Conservation (phyloP, 2,888 invertebrate genomes). For the Microplitis deprimator region DNA sequence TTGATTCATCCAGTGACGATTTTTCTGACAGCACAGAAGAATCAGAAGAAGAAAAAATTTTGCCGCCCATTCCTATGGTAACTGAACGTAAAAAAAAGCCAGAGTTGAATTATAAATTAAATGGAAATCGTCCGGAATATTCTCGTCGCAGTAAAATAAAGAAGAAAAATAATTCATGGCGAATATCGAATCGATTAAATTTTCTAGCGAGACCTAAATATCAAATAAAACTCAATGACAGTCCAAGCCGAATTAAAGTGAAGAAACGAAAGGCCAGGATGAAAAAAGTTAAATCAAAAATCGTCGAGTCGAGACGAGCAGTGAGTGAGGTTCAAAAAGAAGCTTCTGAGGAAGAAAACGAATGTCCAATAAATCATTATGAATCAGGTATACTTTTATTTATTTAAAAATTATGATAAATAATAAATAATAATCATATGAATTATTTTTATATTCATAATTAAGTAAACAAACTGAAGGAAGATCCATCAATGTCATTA, state of each 20-base stretch:
- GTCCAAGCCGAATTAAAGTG: constrained; percentile 47
- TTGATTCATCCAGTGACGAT: constrained; percentile 4
- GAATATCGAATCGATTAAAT: constrained; percentile 32
- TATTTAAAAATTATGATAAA: background rate
- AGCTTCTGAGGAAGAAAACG: constrained; percentile 50
- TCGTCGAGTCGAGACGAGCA: constrained; percentile 59
- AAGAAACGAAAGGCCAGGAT: constrained; percentile 57
- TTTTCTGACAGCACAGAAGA: background rate
- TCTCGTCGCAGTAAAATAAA: constrained; percentile 30
- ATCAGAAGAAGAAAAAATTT: background rate
- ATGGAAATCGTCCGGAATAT: constrained; percentile 38
- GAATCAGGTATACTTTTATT: constrained; percentile 41
- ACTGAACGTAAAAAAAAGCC: constrained; percentile 31
- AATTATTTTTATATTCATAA: background rate
- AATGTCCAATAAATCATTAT: constrained; percentile 38
- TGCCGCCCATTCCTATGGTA: background rate
- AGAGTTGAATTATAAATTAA: constrained; percentile 48
- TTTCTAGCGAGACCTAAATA: constrained; percentile 44
- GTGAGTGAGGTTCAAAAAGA: constrained; percentile 45
- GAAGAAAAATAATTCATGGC: constrained; percentile 48
- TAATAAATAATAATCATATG: background rate
- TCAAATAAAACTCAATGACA: constrained; percentile 42
- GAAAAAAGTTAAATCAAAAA: constrained; percentile 59
- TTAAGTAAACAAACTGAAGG: background rate
- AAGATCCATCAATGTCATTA: background rate